Conservation (phyloP, 2,888 invertebrate genomes). For the Mesorhabditis spiculigera region DNA sequence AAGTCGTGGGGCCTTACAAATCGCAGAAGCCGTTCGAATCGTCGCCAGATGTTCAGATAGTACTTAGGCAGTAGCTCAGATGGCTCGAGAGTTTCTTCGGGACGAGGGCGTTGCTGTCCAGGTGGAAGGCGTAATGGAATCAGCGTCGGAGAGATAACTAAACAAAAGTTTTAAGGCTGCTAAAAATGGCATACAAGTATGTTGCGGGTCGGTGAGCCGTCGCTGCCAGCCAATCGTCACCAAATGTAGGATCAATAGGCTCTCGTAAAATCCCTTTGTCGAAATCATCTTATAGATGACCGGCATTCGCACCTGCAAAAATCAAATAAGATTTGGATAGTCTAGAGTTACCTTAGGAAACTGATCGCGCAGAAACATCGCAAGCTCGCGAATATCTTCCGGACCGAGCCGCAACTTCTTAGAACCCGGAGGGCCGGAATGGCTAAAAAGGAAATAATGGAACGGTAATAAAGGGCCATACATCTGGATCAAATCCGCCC, state of each 20-base stretch:
- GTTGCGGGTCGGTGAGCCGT: not conserved
- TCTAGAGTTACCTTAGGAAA: not conserved
- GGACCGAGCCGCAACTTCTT: no score
- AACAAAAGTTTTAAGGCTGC: not conserved
- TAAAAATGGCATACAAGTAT: not conserved
- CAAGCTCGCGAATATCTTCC: not conserved
- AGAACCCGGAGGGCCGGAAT: no score
- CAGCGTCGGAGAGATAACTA: no score
- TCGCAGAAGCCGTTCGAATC: not conserved
- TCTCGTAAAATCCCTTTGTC: not conserved
- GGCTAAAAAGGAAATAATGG: no score
- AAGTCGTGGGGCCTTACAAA: not conserved
- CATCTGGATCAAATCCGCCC: not conserved
- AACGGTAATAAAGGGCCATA: not conserved
- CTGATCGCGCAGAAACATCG: not conserved
- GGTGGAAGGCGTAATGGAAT: no score
- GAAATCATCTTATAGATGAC: not conserved
- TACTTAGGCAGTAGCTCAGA: not conserved
- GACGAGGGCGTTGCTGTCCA: no score
- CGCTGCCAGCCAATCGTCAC: constrained; percentile 2
- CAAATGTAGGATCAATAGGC: not conserved
- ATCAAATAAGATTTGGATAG: not conserved
- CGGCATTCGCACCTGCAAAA: constrained; percentile 2
- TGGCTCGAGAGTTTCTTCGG: not conserved
- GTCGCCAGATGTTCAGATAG: not conserved